A percentile compares a stretch with the other conserved stretches of the same genome.
Evolutionary conservation across 2,113 vertebrate genomes (phyloP).

Genomic region (Anseranas semipalmata): DNA sequence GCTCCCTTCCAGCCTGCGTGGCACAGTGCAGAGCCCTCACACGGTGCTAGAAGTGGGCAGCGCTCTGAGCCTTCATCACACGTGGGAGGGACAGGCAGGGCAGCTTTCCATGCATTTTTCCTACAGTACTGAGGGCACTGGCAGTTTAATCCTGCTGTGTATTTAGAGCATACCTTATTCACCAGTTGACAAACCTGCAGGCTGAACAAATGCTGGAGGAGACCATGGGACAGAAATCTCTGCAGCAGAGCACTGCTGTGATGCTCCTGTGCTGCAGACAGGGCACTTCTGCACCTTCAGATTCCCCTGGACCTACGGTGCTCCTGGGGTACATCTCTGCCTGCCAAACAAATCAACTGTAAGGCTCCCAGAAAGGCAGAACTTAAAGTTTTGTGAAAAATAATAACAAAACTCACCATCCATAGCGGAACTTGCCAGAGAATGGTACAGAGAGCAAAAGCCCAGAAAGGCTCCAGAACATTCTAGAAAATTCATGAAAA

Average conservation of each 20-base stretch:
- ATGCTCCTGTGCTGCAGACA: rapidly evolving
- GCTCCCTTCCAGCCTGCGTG: background rate
- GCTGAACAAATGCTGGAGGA: background rate
- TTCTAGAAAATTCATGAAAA: background rate
- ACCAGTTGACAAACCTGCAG: background rate
- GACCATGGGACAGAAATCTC: background rate
- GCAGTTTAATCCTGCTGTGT: rapidly evolving
- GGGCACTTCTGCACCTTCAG: background rate
- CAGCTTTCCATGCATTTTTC: rapidly evolving
- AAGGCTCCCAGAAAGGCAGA: background rate
- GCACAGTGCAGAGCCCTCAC: background rate
- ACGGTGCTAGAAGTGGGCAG: background rate
- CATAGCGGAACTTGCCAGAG: background rate
- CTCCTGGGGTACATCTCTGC: background rate
- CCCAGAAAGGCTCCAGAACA: background rate
- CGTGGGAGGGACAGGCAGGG: background rate
- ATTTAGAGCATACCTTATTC: background rate
- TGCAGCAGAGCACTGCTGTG: background rate
- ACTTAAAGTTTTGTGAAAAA: background rate
- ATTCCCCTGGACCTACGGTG: background rate
- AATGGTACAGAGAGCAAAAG: background rate
- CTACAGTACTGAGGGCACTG: background rate
- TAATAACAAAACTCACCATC: background rate
- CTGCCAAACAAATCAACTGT: background rate
- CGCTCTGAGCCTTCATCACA: rapidly evolving